phyloP scores from a whole-genome alignment of 2,113 vertebrate species.

The Caretta caretta region DNA sequence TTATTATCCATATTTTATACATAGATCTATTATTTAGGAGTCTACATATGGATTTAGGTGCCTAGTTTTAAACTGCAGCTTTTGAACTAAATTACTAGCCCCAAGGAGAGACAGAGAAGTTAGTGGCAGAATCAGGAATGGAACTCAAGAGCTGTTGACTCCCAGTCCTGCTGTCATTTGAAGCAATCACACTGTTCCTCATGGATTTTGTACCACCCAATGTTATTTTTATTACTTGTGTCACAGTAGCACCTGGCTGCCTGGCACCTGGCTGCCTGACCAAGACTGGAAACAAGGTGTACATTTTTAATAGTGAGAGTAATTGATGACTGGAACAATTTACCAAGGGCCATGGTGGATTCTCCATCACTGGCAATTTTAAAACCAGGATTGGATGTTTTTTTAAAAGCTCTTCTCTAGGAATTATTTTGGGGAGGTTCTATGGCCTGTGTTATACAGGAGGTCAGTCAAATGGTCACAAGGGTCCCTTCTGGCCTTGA shows the following conservation, averaged over 20 bases:
- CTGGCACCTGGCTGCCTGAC: neutral
- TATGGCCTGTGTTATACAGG: too few relatives aligned
- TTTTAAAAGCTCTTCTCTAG: too few relatives aligned
- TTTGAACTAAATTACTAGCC: neutral
- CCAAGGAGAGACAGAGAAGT: neutral
- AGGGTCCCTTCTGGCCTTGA: too few relatives aligned
- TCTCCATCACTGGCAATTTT: too few relatives aligned
- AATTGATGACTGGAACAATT: too few relatives aligned
- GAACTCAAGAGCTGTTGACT: neutral
- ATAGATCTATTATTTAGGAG: too few relatives aligned
- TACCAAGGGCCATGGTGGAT: too few relatives aligned
- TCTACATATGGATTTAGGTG: neutral
- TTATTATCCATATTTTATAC: neutral
- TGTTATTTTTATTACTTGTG: neutral
- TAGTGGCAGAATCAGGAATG: neutral
- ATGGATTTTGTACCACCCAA: neutral
- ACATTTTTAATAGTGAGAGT: too few relatives aligned
- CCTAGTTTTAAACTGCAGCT: neutral
- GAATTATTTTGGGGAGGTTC: too few relatives aligned
- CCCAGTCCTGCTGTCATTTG: too few relatives aligned
- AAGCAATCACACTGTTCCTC: neutral
- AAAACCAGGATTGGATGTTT: too few relatives aligned
- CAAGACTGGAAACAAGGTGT: neutral
- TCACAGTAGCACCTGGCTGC: neutral
- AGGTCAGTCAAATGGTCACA: too few relatives aligned